Evolutionary conservation across 2,888 invertebrate genomes (phyloP).

Genomic region (Onthophagus sagittarius): DNA sequence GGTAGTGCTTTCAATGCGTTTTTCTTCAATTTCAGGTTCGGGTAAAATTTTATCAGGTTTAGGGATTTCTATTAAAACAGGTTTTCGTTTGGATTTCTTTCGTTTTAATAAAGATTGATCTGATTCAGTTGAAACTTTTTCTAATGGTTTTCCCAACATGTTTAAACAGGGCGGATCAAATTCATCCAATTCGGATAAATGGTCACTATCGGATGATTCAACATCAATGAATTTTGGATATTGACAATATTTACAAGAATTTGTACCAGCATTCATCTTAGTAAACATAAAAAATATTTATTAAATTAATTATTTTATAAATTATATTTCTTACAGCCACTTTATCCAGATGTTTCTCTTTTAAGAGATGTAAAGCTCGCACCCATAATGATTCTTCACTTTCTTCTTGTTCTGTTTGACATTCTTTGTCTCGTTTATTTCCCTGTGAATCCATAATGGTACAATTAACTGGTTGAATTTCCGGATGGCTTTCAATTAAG

Average conservation of each 20-base stretch:
- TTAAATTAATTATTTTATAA: neutral
- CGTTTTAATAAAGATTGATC: neutral
- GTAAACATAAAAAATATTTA: neutral
- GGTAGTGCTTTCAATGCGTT: too few species aligned
- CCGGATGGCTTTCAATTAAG: conserved; percentile 16
- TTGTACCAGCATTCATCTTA: conserved; percentile 16
- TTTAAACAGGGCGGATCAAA: neutral
- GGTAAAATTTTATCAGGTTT: too few species aligned
- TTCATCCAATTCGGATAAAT: conserved; percentile 16
- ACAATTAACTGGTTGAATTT: conserved; percentile 24
- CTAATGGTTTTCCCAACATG: neutral
- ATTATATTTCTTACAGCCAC: conserved; percentile 18
- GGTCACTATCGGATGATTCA: conserved; percentile 18
- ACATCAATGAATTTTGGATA: too few species aligned
- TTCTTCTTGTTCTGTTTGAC: conserved; percentile 19
- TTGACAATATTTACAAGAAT: conserved; percentile 20
- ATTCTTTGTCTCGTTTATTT: conserved; percentile 16
- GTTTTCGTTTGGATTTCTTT: neutral
- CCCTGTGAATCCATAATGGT: conserved; percentile 18
- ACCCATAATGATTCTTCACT: conserved; percentile 21
- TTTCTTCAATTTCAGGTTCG: too few species aligned
- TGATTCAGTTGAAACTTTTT: neutral
- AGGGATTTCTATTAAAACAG: too few species aligned
- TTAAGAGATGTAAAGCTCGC: conserved; percentile 22
- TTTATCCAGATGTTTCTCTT: conserved; percentile 23